Conservation (phyloP, 2,797 vertebrate species). For the Sebastes oblongus region DNA sequence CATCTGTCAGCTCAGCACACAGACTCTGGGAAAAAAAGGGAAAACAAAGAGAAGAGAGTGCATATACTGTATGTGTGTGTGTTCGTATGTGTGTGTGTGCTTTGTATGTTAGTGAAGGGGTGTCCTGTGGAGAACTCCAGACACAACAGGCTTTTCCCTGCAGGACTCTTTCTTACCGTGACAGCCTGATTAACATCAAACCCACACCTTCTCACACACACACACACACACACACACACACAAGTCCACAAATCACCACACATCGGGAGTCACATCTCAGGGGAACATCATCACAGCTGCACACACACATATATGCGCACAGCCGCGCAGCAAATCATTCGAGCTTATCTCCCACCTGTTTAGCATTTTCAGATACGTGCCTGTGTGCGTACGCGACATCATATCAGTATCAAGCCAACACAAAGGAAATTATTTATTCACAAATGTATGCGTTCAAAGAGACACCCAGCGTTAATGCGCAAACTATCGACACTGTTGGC, state of each 20-base stretch:
- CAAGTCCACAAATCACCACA: slow-evolving; percentile 36
- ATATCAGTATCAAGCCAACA: slow-evolving; percentile 44
- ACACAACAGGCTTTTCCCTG: slow-evolving; percentile 70
- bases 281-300: slow-evolving; percentile 63
- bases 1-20: slow-evolving; percentile 8
- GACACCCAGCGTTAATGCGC: not conserved
- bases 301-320: not conserved
- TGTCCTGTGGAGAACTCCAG: slow-evolving; percentile 66
- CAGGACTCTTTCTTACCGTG: slow-evolving; percentile 62
- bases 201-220: slow-evolving; percentile 17
- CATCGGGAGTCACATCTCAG: slow-evolving; percentile 53
- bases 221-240: not conserved
- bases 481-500: not conserved
- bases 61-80: not conserved
- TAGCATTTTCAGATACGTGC: slow-evolving; percentile 57
- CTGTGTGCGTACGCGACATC: slow-evolving; percentile 25
- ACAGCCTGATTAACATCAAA: slow-evolving; percentile 76
- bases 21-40: not conserved
- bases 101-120: slow-evolving; percentile 27
- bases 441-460: not conserved
- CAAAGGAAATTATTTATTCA: slow-evolving; percentile 46
- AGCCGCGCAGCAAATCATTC: slow-evolving; percentile 49
- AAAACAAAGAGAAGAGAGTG: slow-evolving; percentile 23
- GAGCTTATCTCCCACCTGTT: slow-evolving; percentile 75
- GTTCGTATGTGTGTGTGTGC: not conserved